phyloP scores from a whole-genome alignment of 2,888 invertebrate species.

The Escarpia spicata region DNA sequence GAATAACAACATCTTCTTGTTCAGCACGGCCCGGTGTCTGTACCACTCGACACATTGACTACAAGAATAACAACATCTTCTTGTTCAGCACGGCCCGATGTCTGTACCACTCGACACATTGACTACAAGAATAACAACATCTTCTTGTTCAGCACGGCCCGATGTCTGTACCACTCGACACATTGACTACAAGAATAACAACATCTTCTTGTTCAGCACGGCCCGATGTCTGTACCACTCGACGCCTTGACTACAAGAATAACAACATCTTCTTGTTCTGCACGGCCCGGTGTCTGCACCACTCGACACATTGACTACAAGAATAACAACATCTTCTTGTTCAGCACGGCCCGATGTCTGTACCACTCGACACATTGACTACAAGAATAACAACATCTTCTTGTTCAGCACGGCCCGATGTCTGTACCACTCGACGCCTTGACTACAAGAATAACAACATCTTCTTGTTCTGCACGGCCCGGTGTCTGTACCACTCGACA shows the following conservation, averaged over 20 bases:
- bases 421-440: no score
- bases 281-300: constrained; percentile 59
- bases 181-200: no score
- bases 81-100: no score
- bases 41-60: no score
- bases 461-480: constrained; percentile 59
- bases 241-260: constrained; percentile 59
- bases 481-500: constrained; percentile 61
- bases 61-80: no score
- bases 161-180: no score
- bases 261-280: constrained; percentile 51
- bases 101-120: no score
- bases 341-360: constrained; percentile 55
- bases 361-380: constrained; percentile 64
- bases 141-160: no score
- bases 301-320: constrained; percentile 62
- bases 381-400: constrained; percentile 33
- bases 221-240: constrained; percentile 62
- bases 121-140: no score
- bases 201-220: constrained; percentile 60
- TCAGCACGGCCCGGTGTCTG: no score
- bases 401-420: no score
- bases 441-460: constrained; percentile 36
- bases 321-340: constrained; percentile 60
- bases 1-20: neutral